Base-by-base conservation (phyloP, 2,888 invertebrate species). In the Philopedon plagiatum region DNA sequence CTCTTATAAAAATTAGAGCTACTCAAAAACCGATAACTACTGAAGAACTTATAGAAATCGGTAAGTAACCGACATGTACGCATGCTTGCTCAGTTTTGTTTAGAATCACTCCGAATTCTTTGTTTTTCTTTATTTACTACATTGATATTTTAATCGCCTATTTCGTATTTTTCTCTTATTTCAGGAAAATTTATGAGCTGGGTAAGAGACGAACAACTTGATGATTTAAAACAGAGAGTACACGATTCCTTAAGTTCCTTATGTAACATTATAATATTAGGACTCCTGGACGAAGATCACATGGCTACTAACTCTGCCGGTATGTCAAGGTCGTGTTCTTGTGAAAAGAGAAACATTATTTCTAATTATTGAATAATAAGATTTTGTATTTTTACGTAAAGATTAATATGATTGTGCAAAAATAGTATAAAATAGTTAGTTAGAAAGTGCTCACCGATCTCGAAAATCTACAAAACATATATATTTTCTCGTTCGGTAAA, bases 1-100 rank as follows among this genome's bases (percentile, higher is more conserved):
- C 92, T 83, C 86, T 87, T 21, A 91, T 96, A 67, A 89, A 90
- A 77, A 87, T 87, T 34, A 89, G 87, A 76, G 93, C 94, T 0
- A 83, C 92, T 11, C 90, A 90, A 78, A 89, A 91, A 76, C 95
- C 96, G 0, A 88, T 88, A 76, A 92, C 92, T 44, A 95, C 96
- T 0, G 92, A 91, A 78, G 93, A 96, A 80, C 86, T 97, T 44
- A 89, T 96, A 75, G 93, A 92, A 77, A 91, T 92, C 83, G 93
- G 94, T 13, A 76, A 66, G 44, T 76, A n/a, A n/a, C n/a, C n/a
- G 37, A 37, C 21, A 4, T 2, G n/a, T 1, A 32, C n/a, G 8
- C 34, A n/a, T 34, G n/a, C n/a, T n/a, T n/a, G n/a, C n/a, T n/a
- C n/a, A n/a, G n/a, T n/a, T n/a, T n/a, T n/a, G n/a, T n/a, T n/a